Base-by-base conservation (phyloP, 2,113 vertebrate species). In the Leptobrachium ailaonicum region DNA sequence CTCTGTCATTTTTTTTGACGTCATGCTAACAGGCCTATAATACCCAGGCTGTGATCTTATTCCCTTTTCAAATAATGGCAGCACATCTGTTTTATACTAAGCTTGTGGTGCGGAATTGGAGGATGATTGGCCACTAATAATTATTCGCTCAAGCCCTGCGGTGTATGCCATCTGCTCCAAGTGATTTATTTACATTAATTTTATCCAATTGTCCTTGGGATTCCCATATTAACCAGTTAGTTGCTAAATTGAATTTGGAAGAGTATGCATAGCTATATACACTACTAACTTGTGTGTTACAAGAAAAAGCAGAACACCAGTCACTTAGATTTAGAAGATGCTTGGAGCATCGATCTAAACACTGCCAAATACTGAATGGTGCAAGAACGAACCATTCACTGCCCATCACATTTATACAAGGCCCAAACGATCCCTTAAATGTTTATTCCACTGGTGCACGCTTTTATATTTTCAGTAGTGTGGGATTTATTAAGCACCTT, bases 21-120 rank as follows among this genome's bases (percentile, higher is more conserved):
- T 60, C 56, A 60, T 12, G 56, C 56, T 60, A 60, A 60, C 56
- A 60, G 56, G 56, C 56, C 56, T 60, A 14, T 60, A 60, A 60
- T 60, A 60, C 56, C 56, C 56, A 60, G 56, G 56, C 56, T 60
- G 56, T 14, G 56, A 60, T 60, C 56, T 60, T 60, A 60, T 60
- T 60, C 56, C 56, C 56, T 60, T 60, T 60, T 60, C 56, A 60
- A 60, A 60, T 60, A 60, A 60, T 60, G 56, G 56, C 56, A 60
- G 56, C 56, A 60, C 56, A 60, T 60, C 56, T 60, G 56, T 60
- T 11, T 12, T 60, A 11, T 60, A 60, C 56, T 3, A 11, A 14
- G 10, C 56, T 60, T 60, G 13, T 14, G 13, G 56, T 60, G 56
- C 56, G 11, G 56, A 2, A 3, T 11, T 3, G 9, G 56, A 60